These are phyloP conservation scores for Periparus ater DNA, from an alignment of 2,797 vertebrate genomes.

Conservation along the genomic window DNA sequence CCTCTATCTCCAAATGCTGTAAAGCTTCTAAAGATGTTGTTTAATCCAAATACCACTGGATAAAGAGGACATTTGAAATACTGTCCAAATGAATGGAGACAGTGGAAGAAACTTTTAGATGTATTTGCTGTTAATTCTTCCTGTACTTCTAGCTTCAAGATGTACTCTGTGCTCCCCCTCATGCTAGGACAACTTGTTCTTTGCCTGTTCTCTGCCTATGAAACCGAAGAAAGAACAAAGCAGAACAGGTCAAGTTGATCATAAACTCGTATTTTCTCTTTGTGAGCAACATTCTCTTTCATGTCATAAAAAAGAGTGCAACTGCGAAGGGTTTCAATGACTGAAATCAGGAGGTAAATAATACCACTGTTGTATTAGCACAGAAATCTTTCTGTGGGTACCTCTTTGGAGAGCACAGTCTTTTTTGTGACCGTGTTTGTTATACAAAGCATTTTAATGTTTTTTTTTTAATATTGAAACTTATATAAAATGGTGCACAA, in stretches of 20 bases:
- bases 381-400: neutral
- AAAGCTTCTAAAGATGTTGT: neutral
- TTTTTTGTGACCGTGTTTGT: neutral
- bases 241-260: neutral
- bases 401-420: neutral
- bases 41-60: neutral
- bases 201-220: neutral
- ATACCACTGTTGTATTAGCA: neutral
- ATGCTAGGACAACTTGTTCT: neutral
- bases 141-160: neutral
- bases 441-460: neutral
- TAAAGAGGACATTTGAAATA: neutral
- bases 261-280: neutral
- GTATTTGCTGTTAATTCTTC: neutral
- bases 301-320: neutral
- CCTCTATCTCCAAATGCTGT: neutral
- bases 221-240: neutral
- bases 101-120: neutral
- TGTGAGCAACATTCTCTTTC: neutral
- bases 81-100: neutral
- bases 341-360: neutral
- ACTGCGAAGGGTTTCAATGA: neutral
- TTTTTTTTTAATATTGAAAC: conserved; percentile 4
- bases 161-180: neutral
- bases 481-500: neutral